phyloP scores from a whole-genome alignment of 2,797 vertebrate species.

The Coregonus suidteri region DNA sequence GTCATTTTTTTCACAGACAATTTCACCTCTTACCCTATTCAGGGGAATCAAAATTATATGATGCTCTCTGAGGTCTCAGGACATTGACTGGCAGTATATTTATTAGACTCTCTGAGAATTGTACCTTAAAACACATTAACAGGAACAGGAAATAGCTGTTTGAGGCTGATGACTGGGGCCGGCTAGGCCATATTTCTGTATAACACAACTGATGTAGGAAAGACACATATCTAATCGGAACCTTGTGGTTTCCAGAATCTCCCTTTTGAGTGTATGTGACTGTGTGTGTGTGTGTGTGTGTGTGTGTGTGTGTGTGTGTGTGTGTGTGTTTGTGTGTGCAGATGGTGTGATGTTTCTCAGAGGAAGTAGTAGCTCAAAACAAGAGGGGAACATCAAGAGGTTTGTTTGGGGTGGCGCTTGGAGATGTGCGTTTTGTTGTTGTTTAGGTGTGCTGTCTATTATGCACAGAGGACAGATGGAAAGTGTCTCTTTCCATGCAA shows the following conservation, averaged over 20 bases:
- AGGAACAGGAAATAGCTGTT: conserved; percentile 34
- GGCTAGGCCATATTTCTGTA: background rate
- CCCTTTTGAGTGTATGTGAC: conserved; percentile 40
- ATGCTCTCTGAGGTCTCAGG: background rate
- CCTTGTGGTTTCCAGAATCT: conserved; percentile 10
- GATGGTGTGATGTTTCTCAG: background rate
- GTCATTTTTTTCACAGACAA: background rate
- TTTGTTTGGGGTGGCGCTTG: background rate
- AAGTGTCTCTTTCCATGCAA: background rate
- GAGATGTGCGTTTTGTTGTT: background rate
- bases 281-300: too few relatives aligned
- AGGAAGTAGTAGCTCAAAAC: background rate
- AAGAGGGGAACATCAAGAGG: background rate
- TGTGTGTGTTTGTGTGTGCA: too few relatives aligned
- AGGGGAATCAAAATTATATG: too few relatives aligned
- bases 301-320: too few relatives aligned
- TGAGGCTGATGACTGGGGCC: background rate
- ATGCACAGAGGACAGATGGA: background rate
- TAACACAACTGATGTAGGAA: conserved; percentile 42
- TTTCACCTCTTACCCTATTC: background rate
- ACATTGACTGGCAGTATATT: background rate
- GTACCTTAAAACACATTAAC: too few relatives aligned
- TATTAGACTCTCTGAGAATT: too few relatives aligned
- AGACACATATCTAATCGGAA: conserved; percentile 42
- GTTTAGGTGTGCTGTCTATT: background rate